Percentiles rank a stretch among this genome's conserved stretches.
Evolutionary conservation across 2,888 invertebrate genomes (phyloP).

Genomic region (Eupsilia transversa): DNA sequence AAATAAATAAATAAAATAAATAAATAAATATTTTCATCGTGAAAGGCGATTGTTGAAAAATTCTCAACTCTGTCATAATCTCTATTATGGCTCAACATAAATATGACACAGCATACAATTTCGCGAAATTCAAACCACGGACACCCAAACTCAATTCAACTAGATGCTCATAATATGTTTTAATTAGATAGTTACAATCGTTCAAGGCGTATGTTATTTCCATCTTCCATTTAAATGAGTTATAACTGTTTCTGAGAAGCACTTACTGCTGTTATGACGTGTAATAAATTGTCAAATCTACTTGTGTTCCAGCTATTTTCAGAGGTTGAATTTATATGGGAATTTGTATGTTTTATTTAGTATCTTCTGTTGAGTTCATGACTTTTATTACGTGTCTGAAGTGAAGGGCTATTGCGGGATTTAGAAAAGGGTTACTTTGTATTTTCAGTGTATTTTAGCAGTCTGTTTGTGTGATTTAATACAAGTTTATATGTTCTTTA

Average conservation of each 20-base stretch:
- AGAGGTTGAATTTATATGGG: slow-evolving; percentile 51
- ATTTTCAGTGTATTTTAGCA: slow-evolving; percentile 7
- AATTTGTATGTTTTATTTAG: slow-evolving; percentile 56
- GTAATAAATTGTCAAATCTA: slow-evolving; percentile 67
- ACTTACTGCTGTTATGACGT: slow-evolving; percentile 64
- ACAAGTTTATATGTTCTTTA: not conserved
- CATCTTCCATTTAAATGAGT: slow-evolving; percentile 78
- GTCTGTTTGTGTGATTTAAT: not conserved
- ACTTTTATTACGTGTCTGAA: slow-evolving; percentile 59
- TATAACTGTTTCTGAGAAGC: slow-evolving; percentile 77
- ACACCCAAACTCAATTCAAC: slow-evolving; percentile 33
- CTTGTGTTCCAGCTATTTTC: slow-evolving; percentile 56
- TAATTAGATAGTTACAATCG: slow-evolving; percentile 77
- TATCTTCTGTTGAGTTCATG: slow-evolving; percentile 34
- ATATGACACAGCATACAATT: not conserved
- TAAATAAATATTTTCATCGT: too few relatives aligned
- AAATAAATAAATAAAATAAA: too few relatives aligned
- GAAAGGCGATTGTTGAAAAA: not conserved
- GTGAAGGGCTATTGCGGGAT: slow-evolving; percentile 42
- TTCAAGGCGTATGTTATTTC: slow-evolving; percentile 68
- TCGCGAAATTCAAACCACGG: slow-evolving; percentile 43
- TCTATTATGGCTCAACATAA: not conserved
- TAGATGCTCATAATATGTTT: slow-evolving; percentile 58
- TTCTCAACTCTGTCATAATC: not conserved
- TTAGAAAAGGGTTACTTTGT: slow-evolving; percentile 47